Conservation (phyloP, 64 coral and sea anemone species). For the Hydrozoanthus tunicans region DNA sequence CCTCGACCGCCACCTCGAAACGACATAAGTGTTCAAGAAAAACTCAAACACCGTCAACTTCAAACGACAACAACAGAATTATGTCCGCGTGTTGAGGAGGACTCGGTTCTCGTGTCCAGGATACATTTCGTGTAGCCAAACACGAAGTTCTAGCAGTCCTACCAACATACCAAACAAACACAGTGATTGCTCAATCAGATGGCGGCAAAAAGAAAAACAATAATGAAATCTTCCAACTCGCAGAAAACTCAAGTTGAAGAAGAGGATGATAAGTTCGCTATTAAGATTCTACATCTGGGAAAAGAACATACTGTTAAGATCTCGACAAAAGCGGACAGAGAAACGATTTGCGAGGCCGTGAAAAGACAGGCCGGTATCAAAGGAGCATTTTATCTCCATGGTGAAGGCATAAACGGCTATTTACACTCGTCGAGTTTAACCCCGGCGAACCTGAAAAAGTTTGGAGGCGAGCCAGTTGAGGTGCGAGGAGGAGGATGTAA, state of each 20-base stretch:
- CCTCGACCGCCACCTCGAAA: slow-evolving; percentile 77
- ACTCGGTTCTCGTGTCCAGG: slow-evolving; percentile 16
- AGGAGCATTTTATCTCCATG: slow-evolving; percentile 81
- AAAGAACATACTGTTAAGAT: slow-evolving; percentile 61
- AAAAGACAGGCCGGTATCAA: slow-evolving; percentile 63
- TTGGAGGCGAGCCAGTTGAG: slow-evolving; percentile 59
- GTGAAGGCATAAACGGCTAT: slow-evolving; percentile 61
- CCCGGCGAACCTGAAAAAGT: slow-evolving; percentile 62
- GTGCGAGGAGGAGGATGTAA: slow-evolving; percentile 88
- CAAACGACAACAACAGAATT: neutral
- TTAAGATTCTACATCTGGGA: slow-evolving; percentile 50
- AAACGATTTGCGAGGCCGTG: slow-evolving; percentile 58
- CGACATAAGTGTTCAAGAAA: slow-evolving; percentile 29
- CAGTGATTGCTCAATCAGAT: neutral
- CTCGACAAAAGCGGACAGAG: slow-evolving; percentile 56
- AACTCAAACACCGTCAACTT: neutral
- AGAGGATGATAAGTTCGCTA: slow-evolving; percentile 36
- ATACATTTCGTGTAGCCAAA: neutral
- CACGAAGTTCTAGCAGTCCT: neutral
- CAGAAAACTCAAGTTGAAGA: slow-evolving; percentile 7
- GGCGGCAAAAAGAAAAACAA: neutral
- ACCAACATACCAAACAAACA: neutral
- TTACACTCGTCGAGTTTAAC: slow-evolving; percentile 86
- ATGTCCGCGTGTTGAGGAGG: neutral
- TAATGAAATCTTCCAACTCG: neutral